Base-by-base conservation (phyloP, 2,888 invertebrate species). In the Leuctra nigra region DNA sequence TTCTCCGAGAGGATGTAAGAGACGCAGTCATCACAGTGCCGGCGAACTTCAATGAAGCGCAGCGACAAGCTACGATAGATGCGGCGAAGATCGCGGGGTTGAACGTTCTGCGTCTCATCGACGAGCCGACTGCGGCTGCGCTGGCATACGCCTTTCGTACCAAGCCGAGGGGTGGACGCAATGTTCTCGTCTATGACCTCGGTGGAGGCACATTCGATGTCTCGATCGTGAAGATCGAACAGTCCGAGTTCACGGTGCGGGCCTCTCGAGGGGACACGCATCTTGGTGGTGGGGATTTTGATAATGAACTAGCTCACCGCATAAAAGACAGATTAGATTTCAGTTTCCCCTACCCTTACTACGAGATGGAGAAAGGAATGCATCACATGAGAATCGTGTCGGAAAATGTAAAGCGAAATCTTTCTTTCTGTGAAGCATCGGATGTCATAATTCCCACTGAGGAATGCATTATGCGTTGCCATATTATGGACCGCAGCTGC, bases 191-290 rank as follows among this genome's bases (percentile, higher is more conserved):
- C 64, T 86, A 86, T 73, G 87, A 87, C 70, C 76, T 88, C 58
- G 86, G 86, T 56, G 95, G 96, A 69, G 95, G 93, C 65, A 94
- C 93, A 63, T 95, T 96, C 72, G 95, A 96, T 76, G 95, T 95
- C 25, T 95, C 94, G 58, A 89, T 96, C 67, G 76, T 96, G 66
- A 92, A 92, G 63, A 96, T 96, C 69, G 94, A 95, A 70, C 85
- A 94, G 6, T 56, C 59, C 11, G 76, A 79, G 62, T 96, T 96
- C 71, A 94, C 96, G 70, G 95, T 94, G 47, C 93, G 91, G 68
- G 87, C 94, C 6, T 96, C 93, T n/a, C 91, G 92, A 59, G 94
- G 94, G 61, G 94, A 96, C 70, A 95, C 94, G 55, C 95, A 93
- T 69, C 80, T 93, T 74, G 93, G 93, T 66, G 92, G 92, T 63